Percentiles rank a stretch among this genome's conserved stretches.
phyloP scores from a whole-genome alignment of 2,113 vertebrate genomes.

The Dicaeum eximium region DNA sequence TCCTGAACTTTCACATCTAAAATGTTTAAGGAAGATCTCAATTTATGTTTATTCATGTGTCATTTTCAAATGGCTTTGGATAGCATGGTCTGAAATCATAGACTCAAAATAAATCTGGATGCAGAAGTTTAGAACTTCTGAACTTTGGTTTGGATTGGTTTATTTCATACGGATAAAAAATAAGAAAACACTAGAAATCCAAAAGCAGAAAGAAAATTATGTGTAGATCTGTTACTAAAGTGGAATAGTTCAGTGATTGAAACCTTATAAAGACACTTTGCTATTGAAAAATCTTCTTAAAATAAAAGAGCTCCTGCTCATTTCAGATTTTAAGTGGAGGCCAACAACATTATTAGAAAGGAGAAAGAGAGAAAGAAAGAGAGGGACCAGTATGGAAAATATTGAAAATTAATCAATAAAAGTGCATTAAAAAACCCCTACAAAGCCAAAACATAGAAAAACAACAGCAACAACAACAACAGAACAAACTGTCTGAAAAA shows the following conservation, averaged over 20 bases:
- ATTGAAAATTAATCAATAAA: neutral
- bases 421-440: neutral
- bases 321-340: neutral
- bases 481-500: neutral
- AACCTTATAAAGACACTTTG: neutral
- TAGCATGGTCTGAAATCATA: neutral
- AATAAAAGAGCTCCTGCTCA: neutral
- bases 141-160: neutral
- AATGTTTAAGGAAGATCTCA: neutral
- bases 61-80: neutral
- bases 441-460: neutral
- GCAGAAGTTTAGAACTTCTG: neutral
- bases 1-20: neutral
- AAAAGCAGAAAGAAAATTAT: neutral
- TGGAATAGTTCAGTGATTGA: neutral
- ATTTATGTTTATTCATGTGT: neutral
- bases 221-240: neutral
- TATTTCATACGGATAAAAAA: neutral
- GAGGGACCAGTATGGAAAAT: neutral
- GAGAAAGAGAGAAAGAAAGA: neutral
- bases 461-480: neutral
- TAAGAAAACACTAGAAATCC: neutral
- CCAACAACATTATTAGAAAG: neutral
- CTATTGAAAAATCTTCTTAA: neutral
- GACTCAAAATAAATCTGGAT: neutral